Base-by-base conservation (phyloP, 2,888 invertebrate species). In the Eupithecia subfuscata region DNA sequence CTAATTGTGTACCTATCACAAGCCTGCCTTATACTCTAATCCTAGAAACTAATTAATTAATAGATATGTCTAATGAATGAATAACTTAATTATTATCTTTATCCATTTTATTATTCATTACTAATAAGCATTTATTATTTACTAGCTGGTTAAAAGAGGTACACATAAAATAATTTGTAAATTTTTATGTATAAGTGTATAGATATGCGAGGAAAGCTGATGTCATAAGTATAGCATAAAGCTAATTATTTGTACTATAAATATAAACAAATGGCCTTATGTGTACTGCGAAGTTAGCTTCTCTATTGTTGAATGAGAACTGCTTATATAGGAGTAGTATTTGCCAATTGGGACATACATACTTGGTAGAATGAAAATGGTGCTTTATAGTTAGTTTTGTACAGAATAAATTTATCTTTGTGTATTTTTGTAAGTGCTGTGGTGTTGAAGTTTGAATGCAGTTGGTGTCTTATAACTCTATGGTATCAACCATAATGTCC, bases 341-440 rank as follows among this genome's bases (percentile, higher is more conserved):
- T 87, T 88, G 87, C 89, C 87, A 89, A 88, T 86, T 83, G 82
- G 84, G 82, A 85, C 43, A 12, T 40, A 40, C 70, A 82, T 84
- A 84, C 84, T 86, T 90, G 87, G 87, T 90, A 89, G 89, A 91
- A 91, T 91, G 89, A 91, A 90, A 89, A 93, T 94, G 95, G 95
- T 95, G 95, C 95, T 95, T 94, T 87, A 92, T 93, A 94, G 93
- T 92, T 94, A 94, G 94, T 90, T 89, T 89, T 95, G 95, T 95
- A 95, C 94, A 94, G 94, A 95, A 94, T 94, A 92, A 95, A 95
- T 94, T 40, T 93, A 83, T 89, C 89, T 88, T 89, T 89, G 87
- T 82, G 89, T 92, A 92, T 92, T 93, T 91, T 93, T 92, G 86
- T 91, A 92, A 89, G 85, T 85, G 85, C 87, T 89, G 81, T 88